Evolutionary conservation across 2,797 vertebrate species (phyloP).

Genomic region (Synaphobranchus kaupii): DNA sequence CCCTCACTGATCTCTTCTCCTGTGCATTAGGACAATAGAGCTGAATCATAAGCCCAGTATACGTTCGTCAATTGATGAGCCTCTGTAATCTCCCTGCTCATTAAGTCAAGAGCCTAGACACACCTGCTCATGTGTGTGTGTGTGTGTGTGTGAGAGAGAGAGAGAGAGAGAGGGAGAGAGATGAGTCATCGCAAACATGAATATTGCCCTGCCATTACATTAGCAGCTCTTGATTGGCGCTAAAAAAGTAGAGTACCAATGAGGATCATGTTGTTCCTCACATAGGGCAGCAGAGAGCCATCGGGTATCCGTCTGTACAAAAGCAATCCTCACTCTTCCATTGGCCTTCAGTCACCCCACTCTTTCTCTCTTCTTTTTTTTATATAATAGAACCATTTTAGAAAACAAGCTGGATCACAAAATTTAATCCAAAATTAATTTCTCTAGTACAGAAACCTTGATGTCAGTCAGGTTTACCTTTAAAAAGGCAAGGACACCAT

Average conservation of each 20-base stretch:
- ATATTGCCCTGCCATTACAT: not conserved
- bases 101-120: not conserved
- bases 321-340: not conserved
- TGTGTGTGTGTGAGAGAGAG: not conserved
- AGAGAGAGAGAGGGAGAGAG: too few relatives aligned
- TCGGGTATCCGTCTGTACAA: not conserved
- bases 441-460: not conserved
- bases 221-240: not conserved
- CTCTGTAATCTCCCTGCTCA: not conserved
- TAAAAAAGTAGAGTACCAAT: not conserved
- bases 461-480: not conserved
- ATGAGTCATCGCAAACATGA: not conserved
- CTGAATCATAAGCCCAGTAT: not conserved
- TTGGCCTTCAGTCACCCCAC: not conserved
- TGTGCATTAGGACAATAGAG: not conserved
- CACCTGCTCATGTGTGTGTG: constrained; percentile 6
- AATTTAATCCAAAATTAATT: not conserved
- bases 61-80: not conserved
- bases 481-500: not conserved
- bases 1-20: not conserved
- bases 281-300: not conserved
- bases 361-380: not conserved
- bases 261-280: not conserved
- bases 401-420: not conserved
- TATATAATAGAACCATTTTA: not conserved